These are phyloP conservation scores for Drosophila paranaensis DNA, from an alignment of 2,888 invertebrate genomes.

Conservation along the genomic window DNA sequence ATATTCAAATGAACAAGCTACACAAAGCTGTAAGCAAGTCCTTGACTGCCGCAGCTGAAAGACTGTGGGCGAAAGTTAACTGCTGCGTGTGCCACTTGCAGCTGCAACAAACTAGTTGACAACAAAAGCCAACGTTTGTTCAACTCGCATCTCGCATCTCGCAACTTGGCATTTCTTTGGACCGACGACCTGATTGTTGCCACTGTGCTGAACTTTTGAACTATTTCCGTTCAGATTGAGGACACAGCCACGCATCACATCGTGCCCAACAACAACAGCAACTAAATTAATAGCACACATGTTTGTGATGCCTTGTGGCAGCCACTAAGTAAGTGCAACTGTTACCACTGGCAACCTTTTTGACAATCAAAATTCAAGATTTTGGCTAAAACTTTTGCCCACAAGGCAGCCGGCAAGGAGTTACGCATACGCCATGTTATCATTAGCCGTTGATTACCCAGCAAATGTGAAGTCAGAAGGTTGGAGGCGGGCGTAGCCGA, in stretches of 20 bases:
- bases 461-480: neutral
- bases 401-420: neutral
- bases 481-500: neutral
- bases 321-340: constrained; percentile 19
- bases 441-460: constrained; percentile 64
- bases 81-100: constrained; percentile 49
- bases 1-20: constrained; percentile 78
- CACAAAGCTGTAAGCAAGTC: constrained; percentile 49
- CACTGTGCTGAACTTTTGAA: constrained; percentile 68
- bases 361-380: constrained; percentile 33
- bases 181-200: constrained; percentile 57
- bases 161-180: constrained; percentile 29
- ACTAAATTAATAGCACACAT: constrained; percentile 54
- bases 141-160: constrained; percentile 15
- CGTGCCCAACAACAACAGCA: constrained; percentile 11
- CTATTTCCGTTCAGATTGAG: constrained; percentile 64
- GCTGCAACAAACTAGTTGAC: constrained; percentile 67
- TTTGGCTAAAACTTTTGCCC: constrained; percentile 9
- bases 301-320: constrained; percentile 24
- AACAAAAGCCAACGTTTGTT: constrained; percentile 64
- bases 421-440: constrained; percentile 55
- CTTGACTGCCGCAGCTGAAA: constrained; percentile 26
- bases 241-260: constrained; percentile 36
- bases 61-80: constrained; percentile 33
- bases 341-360: constrained; percentile 36